Evolutionary conservation across 2,113 vertebrate genomes (phyloP), one percentile per base, ranked within the genome.

Genomic region (Odontophorus gujanensis): DNA sequence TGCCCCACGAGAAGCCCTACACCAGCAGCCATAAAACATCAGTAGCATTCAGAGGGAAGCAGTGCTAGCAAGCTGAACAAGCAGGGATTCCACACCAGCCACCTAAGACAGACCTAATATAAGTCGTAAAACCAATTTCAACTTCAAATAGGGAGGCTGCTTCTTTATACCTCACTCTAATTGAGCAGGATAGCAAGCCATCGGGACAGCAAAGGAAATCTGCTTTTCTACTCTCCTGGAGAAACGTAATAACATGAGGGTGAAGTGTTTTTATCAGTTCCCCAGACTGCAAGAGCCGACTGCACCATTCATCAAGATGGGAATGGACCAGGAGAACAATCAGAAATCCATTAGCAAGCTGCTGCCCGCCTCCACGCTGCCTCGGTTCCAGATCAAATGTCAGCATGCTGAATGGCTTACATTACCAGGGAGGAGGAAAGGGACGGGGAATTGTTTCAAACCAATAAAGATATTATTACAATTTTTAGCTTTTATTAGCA

Each of bases 331-430:
- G 71, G 86, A 95, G 93, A 83, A 92, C 59, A 89, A 95, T 95
- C 92, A 92, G 71, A 96, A 97, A 97, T 62, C 86, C 92, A 96
- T 96, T 91, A 97, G 94, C 93, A 89, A 94, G 82, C 87, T 94
- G 73, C 80, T 5, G 28, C 86, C 80, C 20, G 62, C 73, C 61
- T 72, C 61, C 2, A 16, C 3, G 65, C 83, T 69, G 75, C 71
- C 76, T 30, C 74, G 47, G 20, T 88, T 73, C 95, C 83, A 0
- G 74, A 96, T 93, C 94, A 87, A 87, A 89, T 94, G 87, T 93
- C 96, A 93, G 69, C n/a, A 72, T 3, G 1, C 80, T 71, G 21
- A 51, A 76, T 10, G 53, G 94, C 50, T 90, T 55, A 18, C 42
- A 26, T 6, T 26, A 79, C 82, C 57, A 6, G 20, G 47, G 68